A percentile compares a stretch with the other conserved stretches of the same genome.
Conservation (phyloP, 2,113 vertebrate species). For the Taxidea taxus region DNA sequence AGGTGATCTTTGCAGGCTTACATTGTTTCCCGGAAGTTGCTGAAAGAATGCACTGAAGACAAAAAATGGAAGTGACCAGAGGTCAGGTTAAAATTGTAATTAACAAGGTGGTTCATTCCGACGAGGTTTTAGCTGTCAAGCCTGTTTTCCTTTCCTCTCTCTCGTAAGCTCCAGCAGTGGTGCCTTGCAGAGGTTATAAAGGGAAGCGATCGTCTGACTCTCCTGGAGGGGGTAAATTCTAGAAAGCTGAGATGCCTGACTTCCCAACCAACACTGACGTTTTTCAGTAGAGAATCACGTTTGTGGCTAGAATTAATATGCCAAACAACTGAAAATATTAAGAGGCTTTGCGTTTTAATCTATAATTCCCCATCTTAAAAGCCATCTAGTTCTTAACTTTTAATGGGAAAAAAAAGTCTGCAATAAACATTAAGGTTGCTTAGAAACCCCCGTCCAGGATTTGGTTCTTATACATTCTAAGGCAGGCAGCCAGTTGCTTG, state of each 20-base stretch:
- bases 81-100: background rate
- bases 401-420: background rate
- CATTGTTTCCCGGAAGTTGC: background rate
- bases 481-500: background rate
- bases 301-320: background rate
- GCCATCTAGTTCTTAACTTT: slow-evolving; percentile 19
- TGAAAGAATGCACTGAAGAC: background rate
- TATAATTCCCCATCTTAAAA: background rate
- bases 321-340: background rate
- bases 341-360: slow-evolving; percentile 1
- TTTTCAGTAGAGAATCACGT: background rate
- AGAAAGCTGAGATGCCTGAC: background rate
- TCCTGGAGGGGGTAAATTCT: background rate
- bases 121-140: background rate
- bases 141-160: background rate
- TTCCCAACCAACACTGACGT: background rate
- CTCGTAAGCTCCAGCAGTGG: background rate
- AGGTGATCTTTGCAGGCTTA: background rate
- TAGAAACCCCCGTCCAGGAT: background rate
- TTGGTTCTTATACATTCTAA: background rate
- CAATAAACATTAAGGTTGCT: background rate
- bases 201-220: background rate
- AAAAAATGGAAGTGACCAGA: background rate
- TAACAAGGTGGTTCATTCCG: background rate
- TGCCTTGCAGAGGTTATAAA: background rate